Evolutionary conservation across 2,113 vertebrate genomes (phyloP).

Genomic region (Percopsis transmontana): DNA sequence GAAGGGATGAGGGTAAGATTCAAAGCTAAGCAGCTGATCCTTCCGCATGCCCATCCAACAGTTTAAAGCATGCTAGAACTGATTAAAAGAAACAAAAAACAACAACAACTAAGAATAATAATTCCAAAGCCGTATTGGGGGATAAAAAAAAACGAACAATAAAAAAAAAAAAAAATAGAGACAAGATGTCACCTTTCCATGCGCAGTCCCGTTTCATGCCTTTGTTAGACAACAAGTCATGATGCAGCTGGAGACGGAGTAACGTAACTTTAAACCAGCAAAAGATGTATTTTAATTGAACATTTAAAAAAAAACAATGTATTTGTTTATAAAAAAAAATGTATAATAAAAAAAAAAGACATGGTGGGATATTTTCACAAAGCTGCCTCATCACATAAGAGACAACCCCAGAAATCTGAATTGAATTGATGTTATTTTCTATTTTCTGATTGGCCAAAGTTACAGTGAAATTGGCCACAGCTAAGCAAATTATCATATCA

Average conservation of each 20-base stretch:
- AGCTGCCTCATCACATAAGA: slow-evolving; percentile 95
- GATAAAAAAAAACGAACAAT: slow-evolving; percentile 38
- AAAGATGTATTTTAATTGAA: slow-evolving; percentile 64
- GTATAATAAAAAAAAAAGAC: slow-evolving; percentile 28
- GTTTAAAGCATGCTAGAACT: slow-evolving; percentile 98
- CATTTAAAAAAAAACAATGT: slow-evolving; percentile 27
- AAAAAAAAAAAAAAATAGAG: slow-evolving; percentile 60
- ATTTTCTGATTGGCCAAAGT: slow-evolving; percentile 61
- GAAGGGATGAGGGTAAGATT: slow-evolving; percentile 99
- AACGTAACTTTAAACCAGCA: slow-evolving; percentile 47
- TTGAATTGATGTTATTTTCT: slow-evolving; percentile 48
- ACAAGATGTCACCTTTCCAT: slow-evolving; percentile 69
- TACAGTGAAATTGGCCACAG: slow-evolving; percentile 55
- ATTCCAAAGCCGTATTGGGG: slow-evolving; percentile 56
- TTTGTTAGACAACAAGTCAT: slow-evolving; percentile 81
- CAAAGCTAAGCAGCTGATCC: slow-evolving; percentile 96
- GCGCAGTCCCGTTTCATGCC: slow-evolving; percentile 73
- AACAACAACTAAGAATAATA: slow-evolving; percentile 47
- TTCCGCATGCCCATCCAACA: slow-evolving; percentile 98
- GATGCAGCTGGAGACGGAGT: slow-evolving; percentile 86
- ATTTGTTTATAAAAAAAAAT: slow-evolving; percentile 31
- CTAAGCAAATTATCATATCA: slow-evolving; percentile 77
- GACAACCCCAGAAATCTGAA: slow-evolving; percentile 51
- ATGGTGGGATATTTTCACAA: slow-evolving; percentile 55
- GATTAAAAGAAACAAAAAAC: slow-evolving; percentile 78